A percentile compares a stretch with the other conserved stretches of the same genome.
These are phyloP conservation scores for Heliangelus exortis DNA, from an alignment of 2,797 vertebrate species.

Conservation along the genomic window DNA sequence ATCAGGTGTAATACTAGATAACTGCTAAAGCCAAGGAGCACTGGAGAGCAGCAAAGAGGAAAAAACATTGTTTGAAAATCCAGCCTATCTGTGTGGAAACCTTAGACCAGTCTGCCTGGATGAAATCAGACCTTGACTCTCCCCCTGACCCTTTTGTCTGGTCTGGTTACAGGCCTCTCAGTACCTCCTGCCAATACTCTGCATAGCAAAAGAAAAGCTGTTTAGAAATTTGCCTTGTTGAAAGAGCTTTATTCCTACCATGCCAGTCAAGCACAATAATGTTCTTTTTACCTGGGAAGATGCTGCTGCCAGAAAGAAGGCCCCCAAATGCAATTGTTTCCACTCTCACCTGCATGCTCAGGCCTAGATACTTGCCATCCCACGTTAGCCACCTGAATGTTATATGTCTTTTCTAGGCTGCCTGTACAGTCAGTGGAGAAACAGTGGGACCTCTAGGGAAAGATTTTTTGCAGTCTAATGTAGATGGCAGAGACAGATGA, in stretches of 20 bases:
- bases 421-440: not conserved
- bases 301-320: conserved; percentile 33
- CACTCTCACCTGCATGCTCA: not conserved
- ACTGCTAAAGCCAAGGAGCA: not conserved
- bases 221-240: not conserved
- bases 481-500: not conserved
- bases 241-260: not conserved
- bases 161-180: conserved; percentile 6
- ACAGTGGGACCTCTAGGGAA: not conserved
- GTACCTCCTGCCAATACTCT: conserved; percentile 27
- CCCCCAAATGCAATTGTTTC: not conserved
- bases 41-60: not conserved
- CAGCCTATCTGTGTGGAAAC: conserved; percentile 45
- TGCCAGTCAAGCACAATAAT: conserved; percentile 8
- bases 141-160: conserved; percentile 12
- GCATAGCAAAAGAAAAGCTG: conserved; percentile 34
- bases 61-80: conserved; percentile 49
- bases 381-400: not conserved
- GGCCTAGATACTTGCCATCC: not conserved
- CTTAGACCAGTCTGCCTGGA: conserved; percentile 15
- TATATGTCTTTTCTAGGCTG: not conserved
- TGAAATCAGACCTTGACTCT: conserved; percentile 55
- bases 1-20: conserved; percentile 21
- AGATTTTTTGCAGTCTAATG: not conserved
- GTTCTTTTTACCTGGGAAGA: conserved; percentile 7